Conservation (phyloP, 2,113 vertebrate genomes). For the Mellivora capensis region DNA sequence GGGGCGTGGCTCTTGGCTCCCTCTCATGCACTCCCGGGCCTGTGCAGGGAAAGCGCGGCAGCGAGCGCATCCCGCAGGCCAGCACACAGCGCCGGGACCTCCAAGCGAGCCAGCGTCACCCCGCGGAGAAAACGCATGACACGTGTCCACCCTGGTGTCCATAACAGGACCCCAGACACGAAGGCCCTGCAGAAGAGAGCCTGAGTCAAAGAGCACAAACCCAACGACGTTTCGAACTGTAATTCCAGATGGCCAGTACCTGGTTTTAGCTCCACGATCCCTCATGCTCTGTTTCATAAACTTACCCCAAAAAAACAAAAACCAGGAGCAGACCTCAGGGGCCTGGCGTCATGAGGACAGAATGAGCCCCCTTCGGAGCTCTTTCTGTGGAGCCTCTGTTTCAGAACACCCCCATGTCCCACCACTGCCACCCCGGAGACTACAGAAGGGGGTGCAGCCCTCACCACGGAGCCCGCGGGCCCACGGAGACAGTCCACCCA, state of each 20-base stretch:
- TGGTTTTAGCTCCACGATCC: accelerated
- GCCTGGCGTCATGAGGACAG: background rate
- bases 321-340: background rate
- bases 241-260: accelerated
- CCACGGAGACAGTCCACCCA: accelerated
- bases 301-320: background rate
- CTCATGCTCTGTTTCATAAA: background rate
- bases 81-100: background rate
- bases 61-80: accelerated
- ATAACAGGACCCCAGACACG: background rate
- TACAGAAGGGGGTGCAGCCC: accelerated
- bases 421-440: background rate
- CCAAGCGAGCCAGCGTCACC: accelerated
- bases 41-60: too few species aligned
- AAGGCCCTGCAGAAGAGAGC: background rate
- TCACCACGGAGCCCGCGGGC: accelerated
- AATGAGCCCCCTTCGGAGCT: background rate
- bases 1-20: accelerated
- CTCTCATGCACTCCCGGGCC: background rate
- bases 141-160: accelerated
- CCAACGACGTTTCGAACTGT: accelerated
- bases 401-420: background rate
- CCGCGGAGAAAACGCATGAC: accelerated
- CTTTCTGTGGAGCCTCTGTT: too few species aligned
- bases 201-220: background rate